Evolutionary conservation across 2,797 vertebrate species (phyloP), one percentile per base, ranked within the genome.

Genomic region (Trachops cirrhosus): DNA sequence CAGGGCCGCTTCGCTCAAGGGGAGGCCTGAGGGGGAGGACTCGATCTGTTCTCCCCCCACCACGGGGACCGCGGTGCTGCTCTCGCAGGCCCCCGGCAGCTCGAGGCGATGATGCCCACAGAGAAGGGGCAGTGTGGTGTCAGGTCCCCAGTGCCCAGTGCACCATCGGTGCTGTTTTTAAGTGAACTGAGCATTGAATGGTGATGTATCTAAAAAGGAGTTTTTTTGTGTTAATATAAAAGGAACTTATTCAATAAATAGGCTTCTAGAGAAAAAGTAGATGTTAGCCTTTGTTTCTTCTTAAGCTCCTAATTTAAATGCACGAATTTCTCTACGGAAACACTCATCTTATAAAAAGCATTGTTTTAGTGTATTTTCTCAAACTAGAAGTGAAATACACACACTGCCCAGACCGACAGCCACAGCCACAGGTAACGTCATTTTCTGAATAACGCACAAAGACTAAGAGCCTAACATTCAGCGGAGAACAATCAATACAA

Each of bases 301-400:
- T 67, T 52, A 91, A 54, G 71, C 3, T 52, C 44, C 90, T 75
- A 79, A 39, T 54, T 93, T 93, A 70, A 89, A 93, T 93, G 39
- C 41, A 86, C 5, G 32, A 57, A 50, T 64, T 34, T 88, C 34
- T 86, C 62, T 77, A 79, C 9, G 78, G 46, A 78, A 86, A 54
- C 24, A 48, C 18, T 86, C 12, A 68, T 11, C 83, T 24, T 78
- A 9, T 48, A 37, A 91, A 79, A 68, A 39, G 52, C 44, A 11
- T 32, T 80, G 16, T 50, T 89, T 78, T n/a, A 41, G 77, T 44
- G 11, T 12, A 46, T 80, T 88, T 94, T 87, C 70, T 95, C 80
- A 86, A 95, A 90, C 41, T 62, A 74, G 82, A 77, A 80, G 9
- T 21, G n/a, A 44, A 79, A 54, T 67, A 41, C 78, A 73, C 15